A percentile compares a stretch with the other conserved stretches of the same genome.
phyloP scores from a whole-genome alignment of 2,797 vertebrate genomes.

The Danio albolineatus region DNA sequence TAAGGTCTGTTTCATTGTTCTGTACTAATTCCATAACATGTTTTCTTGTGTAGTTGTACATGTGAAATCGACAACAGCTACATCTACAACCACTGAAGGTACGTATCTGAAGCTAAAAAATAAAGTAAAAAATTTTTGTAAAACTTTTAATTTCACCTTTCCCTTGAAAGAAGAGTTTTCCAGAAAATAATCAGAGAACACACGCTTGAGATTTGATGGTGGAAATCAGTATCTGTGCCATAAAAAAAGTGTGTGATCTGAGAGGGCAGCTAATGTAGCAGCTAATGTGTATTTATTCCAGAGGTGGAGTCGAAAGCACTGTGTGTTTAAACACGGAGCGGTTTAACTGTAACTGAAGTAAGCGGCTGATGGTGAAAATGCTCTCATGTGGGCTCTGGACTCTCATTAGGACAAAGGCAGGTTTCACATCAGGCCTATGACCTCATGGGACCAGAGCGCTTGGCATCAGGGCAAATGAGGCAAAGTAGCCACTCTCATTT shows the following conservation, averaged over 20 bases:
- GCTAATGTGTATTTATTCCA: conserved; percentile 7
- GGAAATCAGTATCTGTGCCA: not conserved
- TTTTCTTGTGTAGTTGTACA: not conserved
- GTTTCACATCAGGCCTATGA: conserved; percentile 22
- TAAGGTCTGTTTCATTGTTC: not conserved
- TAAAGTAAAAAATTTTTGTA: too few species aligned
- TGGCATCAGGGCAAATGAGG: conserved; percentile 60
- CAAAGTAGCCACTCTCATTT: conserved; percentile 52
- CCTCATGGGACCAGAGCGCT: conserved; percentile 20
- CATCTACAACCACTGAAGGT: conserved; percentile 37
- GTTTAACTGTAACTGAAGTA: conserved; percentile 58
- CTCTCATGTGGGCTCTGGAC: conserved; percentile 70
- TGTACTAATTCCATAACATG: not conserved
- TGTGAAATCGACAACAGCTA: conserved; percentile 13
- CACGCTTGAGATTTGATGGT: not conserved
- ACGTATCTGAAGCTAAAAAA: conserved; percentile 11
- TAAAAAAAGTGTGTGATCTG: conserved; percentile 1
- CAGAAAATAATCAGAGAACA: not conserved
- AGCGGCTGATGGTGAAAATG: conserved; percentile 68
- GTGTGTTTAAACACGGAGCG: conserved; percentile 51
- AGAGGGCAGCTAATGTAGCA: not conserved
- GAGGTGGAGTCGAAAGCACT: not conserved
- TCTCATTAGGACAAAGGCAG: conserved; percentile 65
- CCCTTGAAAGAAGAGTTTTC: not conserved
- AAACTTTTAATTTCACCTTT: not conserved